phyloP scores from a whole-genome alignment of 2,888 invertebrate species.

The Tryphoninae sp. region DNA sequence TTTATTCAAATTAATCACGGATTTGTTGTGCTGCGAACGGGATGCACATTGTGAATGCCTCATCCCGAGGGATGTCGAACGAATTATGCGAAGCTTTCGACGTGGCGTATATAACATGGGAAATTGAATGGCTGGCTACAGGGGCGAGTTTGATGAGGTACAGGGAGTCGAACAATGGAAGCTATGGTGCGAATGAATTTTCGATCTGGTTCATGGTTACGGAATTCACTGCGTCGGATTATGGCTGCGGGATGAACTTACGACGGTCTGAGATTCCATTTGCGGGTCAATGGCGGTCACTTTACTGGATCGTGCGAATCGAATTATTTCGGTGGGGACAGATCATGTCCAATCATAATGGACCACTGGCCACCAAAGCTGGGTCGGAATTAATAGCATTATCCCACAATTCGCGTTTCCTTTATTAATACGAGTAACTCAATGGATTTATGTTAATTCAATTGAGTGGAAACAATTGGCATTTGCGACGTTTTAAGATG shows the following conservation, averaged over 20 bases:
- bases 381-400: too few relatives aligned
- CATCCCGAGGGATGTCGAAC: conserved; percentile 15
- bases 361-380: too few relatives aligned
- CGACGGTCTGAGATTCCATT: neutral
- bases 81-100: conserved; percentile 3
- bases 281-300: neutral
- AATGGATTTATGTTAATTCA: too few relatives aligned
- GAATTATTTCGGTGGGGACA: too few relatives aligned
- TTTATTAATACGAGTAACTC: too few relatives aligned
- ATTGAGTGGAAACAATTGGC: too few relatives aligned
- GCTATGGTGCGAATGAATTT: conserved; percentile 28
- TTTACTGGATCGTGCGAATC: too few relatives aligned
- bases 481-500: too few relatives aligned
- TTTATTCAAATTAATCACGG: conserved; percentile 48
- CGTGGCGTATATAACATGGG: neutral
- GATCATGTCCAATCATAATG: too few relatives aligned
- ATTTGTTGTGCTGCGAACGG: neutral
- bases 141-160: conserved; percentile 24
- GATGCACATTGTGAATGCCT: conserved; percentile 36
- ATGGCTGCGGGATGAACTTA: neutral
- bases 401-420: too few relatives aligned
- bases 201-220: conserved; percentile 1
- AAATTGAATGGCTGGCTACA: conserved; percentile 32
- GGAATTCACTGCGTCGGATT: conserved; percentile 5
- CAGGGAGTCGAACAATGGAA: conserved; percentile 34